Conservation (phyloP, 2,113 vertebrate genomes). For the Oophaga pumilio region DNA sequence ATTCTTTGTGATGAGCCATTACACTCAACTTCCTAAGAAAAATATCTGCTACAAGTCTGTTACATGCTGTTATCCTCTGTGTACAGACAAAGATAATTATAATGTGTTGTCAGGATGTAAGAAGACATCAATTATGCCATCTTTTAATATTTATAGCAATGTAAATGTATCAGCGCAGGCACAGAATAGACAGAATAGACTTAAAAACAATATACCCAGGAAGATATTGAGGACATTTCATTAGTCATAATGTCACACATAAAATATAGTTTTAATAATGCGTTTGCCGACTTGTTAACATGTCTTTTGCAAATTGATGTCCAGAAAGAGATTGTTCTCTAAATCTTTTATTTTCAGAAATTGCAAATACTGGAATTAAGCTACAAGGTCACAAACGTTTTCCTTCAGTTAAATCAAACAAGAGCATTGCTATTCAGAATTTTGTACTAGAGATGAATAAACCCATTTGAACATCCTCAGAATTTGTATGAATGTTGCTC, state of each 20-base stretch:
- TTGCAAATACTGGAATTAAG: background rate
- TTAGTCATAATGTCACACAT: constrained; percentile 33
- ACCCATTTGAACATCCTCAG: background rate
- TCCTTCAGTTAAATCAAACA: constrained; percentile 7
- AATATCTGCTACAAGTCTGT: constrained; percentile 27
- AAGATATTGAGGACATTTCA: constrained; percentile 24
- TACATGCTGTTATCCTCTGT: constrained; percentile 37
- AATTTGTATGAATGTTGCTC: background rate
- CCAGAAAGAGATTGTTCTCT: background rate
- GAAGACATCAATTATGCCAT: constrained; percentile 50
- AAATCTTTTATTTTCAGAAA: background rate
- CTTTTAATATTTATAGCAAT: constrained; percentile 52
- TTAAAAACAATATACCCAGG: background rate
- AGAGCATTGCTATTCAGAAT: background rate
- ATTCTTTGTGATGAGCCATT: constrained; percentile 36
- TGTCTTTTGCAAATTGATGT: constrained; percentile 1
- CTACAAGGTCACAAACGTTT: background rate
- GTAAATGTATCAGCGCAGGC: constrained; percentile 25
- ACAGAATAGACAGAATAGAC: background rate
- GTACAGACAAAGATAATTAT: constrained; percentile 45
- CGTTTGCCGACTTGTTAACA: constrained; percentile 22
- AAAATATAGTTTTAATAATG: constrained; percentile 31
- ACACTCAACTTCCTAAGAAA: background rate
- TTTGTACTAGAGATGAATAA: constrained; percentile 8
- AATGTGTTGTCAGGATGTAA: constrained; percentile 43